phyloP scores from a whole-genome alignment of 2,113 vertebrate species.

The Antechinus flavipes region DNA sequence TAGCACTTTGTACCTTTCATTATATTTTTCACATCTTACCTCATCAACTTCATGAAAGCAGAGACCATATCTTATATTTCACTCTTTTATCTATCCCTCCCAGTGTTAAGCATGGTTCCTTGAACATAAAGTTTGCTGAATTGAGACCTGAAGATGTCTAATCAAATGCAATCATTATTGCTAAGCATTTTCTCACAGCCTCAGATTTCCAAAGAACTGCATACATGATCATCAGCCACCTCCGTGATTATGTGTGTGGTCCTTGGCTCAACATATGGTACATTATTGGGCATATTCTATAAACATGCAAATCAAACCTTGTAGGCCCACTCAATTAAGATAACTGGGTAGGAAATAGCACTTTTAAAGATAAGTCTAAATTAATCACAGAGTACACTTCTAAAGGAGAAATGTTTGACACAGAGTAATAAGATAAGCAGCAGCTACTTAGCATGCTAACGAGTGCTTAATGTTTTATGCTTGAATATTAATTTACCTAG shows the following conservation, averaged over 20 bases:
- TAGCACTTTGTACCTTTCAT: not conserved
- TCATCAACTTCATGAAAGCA: not conserved
- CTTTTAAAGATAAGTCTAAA: constrained; percentile 54
- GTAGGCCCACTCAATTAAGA: constrained; percentile 34
- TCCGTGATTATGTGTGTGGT: not conserved
- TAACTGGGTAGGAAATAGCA: constrained; percentile 30
- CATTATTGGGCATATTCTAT: constrained; percentile 52
- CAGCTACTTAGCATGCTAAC: constrained; percentile 41
- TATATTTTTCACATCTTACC: not conserved
- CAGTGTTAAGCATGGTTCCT: not conserved
- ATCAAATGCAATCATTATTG: constrained; percentile 55
- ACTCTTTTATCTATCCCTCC: not conserved
- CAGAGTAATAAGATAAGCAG: constrained; percentile 29
- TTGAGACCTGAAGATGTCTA: constrained; percentile 56
- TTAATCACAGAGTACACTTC: constrained; percentile 43
- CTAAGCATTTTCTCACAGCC: constrained; percentile 40
- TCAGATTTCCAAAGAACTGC: constrained; percentile 10
- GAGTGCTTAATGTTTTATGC: constrained; percentile 42
- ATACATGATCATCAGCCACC: constrained; percentile 6
- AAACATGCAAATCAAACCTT: constrained; percentile 56
- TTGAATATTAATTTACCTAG: not conserved
- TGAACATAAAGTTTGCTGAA: not conserved
- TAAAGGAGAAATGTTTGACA: constrained; percentile 42
- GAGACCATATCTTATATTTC: not conserved
- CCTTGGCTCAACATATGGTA: constrained; percentile 35